Base-by-base conservation (phyloP, 2,797 vertebrate genomes). In the Lophius americanus region DNA sequence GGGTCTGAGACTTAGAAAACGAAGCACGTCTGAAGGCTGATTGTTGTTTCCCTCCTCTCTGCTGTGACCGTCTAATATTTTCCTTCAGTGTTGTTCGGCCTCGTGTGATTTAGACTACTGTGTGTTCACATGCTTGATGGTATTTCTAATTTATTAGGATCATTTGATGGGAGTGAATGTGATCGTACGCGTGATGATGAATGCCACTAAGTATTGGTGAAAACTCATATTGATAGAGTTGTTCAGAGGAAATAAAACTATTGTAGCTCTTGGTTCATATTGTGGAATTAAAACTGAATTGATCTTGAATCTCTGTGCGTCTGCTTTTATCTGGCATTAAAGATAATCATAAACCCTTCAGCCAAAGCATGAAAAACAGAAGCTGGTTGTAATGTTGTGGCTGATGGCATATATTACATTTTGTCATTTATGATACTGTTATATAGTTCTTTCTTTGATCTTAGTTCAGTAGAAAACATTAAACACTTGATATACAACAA, bases 111-210 rank as follows among this genome's bases (percentile, higher is more conserved):
- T 64, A 67, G 59, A 70, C 55, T 64, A 58, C 53, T 41, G 55
- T 64, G 51, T 63, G 60, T 69, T 49, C 36, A 42, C 41, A 53
- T 59, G 68, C 33, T 77, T 67, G 73, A 52, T 32, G 0, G 51
- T 6, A 36, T 38, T 23, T 64, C 39, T 79, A 78, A 88, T 86
- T 85, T 83, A 86, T 87, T 83, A 77, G 79, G 37, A 74, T 63
- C 61, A 57, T 43, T 59, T 74, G 60, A 65, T 60, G 3, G 23
- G 83, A 65, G 64, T 49, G 75, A 51, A 51, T 64, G 66, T 14
- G 68, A 51, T 1, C 2, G 52, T 8, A 6, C 3, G 72, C 41
- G 7, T 39, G 70, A 51, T 39, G 60, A 63, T 11, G 51, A 58
- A 41, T 49, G 57, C 10, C 35, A 38, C 3, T n/a, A 63, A 51